Conservation (phyloP, 2,113 vertebrate species). For the Callipepla californica region DNA sequence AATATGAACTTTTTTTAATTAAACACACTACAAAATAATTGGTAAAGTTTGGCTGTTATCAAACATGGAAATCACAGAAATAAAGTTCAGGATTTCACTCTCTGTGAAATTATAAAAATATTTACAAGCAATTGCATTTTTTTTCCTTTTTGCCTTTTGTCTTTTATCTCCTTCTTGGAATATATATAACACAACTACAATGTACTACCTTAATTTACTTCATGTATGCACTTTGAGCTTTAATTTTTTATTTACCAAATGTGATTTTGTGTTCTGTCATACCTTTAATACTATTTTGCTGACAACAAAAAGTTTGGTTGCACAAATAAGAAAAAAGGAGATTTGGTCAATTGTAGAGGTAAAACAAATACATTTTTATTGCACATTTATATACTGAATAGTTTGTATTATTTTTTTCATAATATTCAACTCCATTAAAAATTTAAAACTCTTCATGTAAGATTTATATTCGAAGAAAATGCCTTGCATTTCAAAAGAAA, state of each 20-base stretch:
- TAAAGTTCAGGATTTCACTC: conserved; percentile 41
- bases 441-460: background rate
- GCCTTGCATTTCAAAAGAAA: background rate
- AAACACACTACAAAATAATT: background rate
- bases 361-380: background rate
- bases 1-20: conserved; percentile 52
- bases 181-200: background rate
- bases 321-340: background rate
- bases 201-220: background rate
- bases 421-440: background rate
- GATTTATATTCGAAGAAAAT: background rate
- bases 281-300: background rate
- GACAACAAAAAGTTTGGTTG: background rate
- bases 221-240: background rate
- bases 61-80: conserved; percentile 17
- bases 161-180: conserved; percentile 31
- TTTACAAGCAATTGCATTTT: conserved; percentile 10
- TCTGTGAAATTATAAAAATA: conserved; percentile 2
- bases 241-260: background rate
- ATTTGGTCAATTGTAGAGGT: background rate
- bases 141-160: background rate
- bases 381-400: background rate
- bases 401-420: background rate
- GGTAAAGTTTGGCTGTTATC: conserved; percentile 6
- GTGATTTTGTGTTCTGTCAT: background rate